Conservation (phyloP, 2,113 vertebrate genomes). For the Pao palembangensis region DNA sequence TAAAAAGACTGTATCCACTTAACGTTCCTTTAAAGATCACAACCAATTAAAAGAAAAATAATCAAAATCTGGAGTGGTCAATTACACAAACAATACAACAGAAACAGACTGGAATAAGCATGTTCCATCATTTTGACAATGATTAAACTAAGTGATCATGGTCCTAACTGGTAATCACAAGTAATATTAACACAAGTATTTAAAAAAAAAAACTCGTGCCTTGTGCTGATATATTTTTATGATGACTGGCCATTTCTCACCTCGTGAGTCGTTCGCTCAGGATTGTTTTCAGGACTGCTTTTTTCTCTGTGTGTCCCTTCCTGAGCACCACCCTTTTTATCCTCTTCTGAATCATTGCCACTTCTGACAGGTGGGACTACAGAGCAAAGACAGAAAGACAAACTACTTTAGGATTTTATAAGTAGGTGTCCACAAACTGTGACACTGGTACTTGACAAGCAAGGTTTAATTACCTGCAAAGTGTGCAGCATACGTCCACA, state of each 20-base stretch:
- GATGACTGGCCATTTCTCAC: slow-evolving; percentile 34
- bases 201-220: too few relatives aligned
- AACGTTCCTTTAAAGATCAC: too few relatives aligned
- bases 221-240: too few relatives aligned
- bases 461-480: slow-evolving; percentile 76
- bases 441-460: background rate
- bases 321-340: slow-evolving; percentile 45
- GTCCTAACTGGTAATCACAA: too few relatives aligned
- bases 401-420: background rate
- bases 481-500: slow-evolving; percentile 84
- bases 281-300: slow-evolving; percentile 74
- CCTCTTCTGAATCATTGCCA: slow-evolving; percentile 51
- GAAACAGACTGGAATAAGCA: too few relatives aligned
- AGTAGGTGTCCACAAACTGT: background rate
- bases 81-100: too few relatives aligned
- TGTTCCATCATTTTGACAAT: too few relatives aligned
- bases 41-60: too few relatives aligned
- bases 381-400: slow-evolving; percentile 3
- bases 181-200: too few relatives aligned
- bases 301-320: slow-evolving; percentile 26
- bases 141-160: too few relatives aligned
- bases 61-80: too few relatives aligned
- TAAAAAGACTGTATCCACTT: too few relatives aligned
- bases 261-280: slow-evolving; percentile 49
- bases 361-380: slow-evolving; percentile 73